phyloP scores from a whole-genome alignment of 2,888 invertebrate genomes.

The Serripes groenlandicus region DNA sequence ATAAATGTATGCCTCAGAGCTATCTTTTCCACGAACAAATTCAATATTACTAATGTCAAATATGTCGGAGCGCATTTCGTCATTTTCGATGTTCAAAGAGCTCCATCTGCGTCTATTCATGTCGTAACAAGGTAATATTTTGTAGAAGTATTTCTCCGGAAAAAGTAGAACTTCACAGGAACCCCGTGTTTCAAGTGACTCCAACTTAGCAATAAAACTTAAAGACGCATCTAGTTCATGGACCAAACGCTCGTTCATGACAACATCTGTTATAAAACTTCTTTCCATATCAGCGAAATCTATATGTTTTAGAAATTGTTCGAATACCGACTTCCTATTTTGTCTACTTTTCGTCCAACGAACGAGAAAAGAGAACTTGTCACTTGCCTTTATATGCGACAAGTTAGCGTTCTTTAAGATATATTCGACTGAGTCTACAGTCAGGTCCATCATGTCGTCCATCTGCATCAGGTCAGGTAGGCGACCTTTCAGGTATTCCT shows the following conservation, averaged over 20 bases:
- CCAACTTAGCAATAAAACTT: background rate
- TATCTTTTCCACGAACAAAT: background rate
- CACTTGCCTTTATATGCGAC: constrained; percentile 10
- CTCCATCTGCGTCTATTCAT: background rate
- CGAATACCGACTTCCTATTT: background rate
- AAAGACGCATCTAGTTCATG: background rate
- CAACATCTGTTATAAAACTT: constrained; percentile 6
- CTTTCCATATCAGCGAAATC: constrained; percentile 8
- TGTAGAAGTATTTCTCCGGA: background rate
- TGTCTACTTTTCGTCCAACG: constrained; percentile 21
- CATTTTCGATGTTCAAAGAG: background rate
- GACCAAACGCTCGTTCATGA: background rate
- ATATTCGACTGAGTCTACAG: constrained; percentile 25
- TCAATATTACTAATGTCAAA: background rate
- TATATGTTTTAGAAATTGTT: constrained; percentile 5
- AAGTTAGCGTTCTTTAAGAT: constrained; percentile 28
- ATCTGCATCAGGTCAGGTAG: constrained; percentile 16
- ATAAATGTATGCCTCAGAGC: background rate
- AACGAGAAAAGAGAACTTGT: constrained; percentile 18
- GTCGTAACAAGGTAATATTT: constrained; percentile 4
- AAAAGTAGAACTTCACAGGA: background rate
- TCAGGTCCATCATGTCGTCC: constrained; percentile 12
- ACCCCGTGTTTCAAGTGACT: too few relatives aligned
- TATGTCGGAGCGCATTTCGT: background rate
- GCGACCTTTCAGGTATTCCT: constrained; percentile 17